A percentile compares a stretch with the other conserved stretches of the same genome.
phyloP scores from a whole-genome alignment of 2,888 invertebrate species.

The Andrena marginata region DNA sequence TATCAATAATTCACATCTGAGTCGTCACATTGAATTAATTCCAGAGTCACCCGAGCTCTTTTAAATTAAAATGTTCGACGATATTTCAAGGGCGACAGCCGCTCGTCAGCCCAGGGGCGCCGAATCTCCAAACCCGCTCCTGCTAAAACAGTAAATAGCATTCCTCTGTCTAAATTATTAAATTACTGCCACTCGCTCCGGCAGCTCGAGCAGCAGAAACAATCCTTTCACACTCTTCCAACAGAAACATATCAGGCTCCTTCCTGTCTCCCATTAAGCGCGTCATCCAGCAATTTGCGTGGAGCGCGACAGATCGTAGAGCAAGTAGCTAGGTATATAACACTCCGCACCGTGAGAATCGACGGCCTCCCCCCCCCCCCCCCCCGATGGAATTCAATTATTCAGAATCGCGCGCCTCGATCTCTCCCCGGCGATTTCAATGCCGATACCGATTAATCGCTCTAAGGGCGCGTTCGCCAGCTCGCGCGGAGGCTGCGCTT shows the following conservation, averaged over 20 bases:
- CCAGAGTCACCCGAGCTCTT: too few relatives aligned
- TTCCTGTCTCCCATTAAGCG: neutral
- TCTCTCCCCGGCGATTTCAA: conserved; percentile 16
- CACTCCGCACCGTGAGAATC: conserved; percentile 11
- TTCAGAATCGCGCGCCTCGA: conserved; percentile 23
- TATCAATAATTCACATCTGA: too few relatives aligned
- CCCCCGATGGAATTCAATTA: conserved; percentile 21
- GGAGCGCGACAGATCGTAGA: neutral
- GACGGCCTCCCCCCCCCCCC: neutral
- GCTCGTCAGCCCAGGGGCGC: too few relatives aligned
- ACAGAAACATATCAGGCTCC: neutral
- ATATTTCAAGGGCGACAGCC: too few relatives aligned
- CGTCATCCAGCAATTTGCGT: conserved; percentile 2
- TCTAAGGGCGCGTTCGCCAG: conserved; percentile 6
- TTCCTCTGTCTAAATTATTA: too few relatives aligned
- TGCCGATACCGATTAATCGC: conserved; percentile 31
- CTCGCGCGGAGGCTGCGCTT: neutral
- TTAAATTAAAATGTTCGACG: too few relatives aligned
- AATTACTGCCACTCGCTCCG: too few relatives aligned
- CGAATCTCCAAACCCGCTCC: too few relatives aligned
- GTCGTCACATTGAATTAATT: too few relatives aligned
- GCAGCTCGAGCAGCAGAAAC: too few relatives aligned
- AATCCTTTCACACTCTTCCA: neutral
- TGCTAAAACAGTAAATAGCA: too few relatives aligned
- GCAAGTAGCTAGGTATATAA: neutral